Conservation (phyloP, 2,888 invertebrate species). For the Stomorhina lunata region DNA sequence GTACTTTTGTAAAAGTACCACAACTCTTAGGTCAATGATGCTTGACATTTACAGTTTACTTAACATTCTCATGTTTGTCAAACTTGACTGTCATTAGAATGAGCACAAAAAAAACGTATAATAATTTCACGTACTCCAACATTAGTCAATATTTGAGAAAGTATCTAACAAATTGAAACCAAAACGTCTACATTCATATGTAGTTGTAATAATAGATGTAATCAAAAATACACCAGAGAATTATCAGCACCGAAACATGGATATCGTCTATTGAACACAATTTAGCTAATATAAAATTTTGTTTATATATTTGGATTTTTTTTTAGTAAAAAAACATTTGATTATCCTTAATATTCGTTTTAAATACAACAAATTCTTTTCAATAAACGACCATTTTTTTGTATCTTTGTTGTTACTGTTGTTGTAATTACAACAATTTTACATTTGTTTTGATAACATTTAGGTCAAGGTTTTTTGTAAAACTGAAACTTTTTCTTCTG, state of each 20-base stretch:
- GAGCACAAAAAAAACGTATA: not conserved
- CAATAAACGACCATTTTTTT: slow-evolving; percentile 9
- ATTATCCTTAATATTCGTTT: not conserved
- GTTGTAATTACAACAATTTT: slow-evolving; percentile 38
- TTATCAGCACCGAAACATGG: too few species aligned
- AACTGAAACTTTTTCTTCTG: slow-evolving; percentile 46
- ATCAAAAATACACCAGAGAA: too few species aligned
- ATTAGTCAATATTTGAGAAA: not conserved
- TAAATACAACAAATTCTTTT: not conserved
- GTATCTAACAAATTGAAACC: too few species aligned
- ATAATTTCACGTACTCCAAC: not conserved
- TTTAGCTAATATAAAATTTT: too few species aligned
- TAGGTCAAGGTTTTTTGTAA: slow-evolving; percentile 57
- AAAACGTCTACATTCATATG: not conserved
- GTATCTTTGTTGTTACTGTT: slow-evolving; percentile 13
- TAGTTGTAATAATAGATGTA: not conserved
- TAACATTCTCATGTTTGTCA: not conserved
- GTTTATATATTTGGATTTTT: too few species aligned
- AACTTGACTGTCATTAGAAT: too few species aligned
- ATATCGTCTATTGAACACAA: too few species aligned
- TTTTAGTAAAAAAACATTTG: not conserved
- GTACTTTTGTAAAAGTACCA: too few species aligned
- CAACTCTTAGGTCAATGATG: too few species aligned
- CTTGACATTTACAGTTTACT: not conserved
- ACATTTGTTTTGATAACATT: slow-evolving; percentile 56